These are phyloP conservation scores for Crocuta crocuta DNA, from an alignment of 2,113 vertebrate genomes.

Conservation along the genomic window DNA sequence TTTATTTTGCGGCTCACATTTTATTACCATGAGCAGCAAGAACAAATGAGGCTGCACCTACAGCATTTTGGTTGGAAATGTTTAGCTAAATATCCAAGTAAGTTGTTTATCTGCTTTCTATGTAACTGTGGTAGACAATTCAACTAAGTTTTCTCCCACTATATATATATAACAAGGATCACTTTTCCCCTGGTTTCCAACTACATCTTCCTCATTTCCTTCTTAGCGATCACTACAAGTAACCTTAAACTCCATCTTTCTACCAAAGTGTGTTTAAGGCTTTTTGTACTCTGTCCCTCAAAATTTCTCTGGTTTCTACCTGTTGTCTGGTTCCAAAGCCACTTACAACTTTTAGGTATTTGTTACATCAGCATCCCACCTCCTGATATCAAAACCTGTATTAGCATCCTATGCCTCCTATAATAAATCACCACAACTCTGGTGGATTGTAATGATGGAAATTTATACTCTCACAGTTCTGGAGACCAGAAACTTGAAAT, in stretches of 20 bases:
- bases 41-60: not conserved
- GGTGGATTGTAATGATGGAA: not conserved
- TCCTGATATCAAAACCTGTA: not conserved
- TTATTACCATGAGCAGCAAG: slow-evolving; percentile 36
- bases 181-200: not conserved
- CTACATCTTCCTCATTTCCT: not conserved
- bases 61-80: not conserved
- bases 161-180: not conserved
- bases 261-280: not conserved
- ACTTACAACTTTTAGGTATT: not conserved
- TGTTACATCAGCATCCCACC: not conserved
- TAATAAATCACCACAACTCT: not conserved
- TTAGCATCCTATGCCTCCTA: not conserved
- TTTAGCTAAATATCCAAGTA: not conserved
- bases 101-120: not conserved
- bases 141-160: not conserved
- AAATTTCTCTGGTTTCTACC: not conserved
- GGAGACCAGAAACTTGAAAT: not conserved
- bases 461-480: not conserved
- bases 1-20: not conserved
- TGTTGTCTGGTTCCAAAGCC: not conserved
- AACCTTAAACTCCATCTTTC: not conserved
- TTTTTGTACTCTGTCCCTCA: not conserved
- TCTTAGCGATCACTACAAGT: not conserved
- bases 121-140: not conserved